A percentile compares a stretch with the other conserved stretches of the same genome.
These are phyloP conservation scores for Saguinus midas DNA, from an alignment of 2,113 vertebrate genomes.

Conservation along the genomic window DNA sequence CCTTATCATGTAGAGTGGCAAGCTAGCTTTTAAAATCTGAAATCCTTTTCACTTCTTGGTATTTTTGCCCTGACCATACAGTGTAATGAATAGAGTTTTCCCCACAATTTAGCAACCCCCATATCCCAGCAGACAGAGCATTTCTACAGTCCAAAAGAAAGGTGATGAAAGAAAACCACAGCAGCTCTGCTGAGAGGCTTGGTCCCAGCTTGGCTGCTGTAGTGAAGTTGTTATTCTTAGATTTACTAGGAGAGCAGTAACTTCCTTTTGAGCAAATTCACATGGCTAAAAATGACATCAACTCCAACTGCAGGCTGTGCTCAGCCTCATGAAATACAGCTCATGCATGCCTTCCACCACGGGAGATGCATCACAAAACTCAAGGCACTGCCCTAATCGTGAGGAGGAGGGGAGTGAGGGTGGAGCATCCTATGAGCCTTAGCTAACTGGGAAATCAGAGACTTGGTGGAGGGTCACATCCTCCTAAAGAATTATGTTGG, in stretches of 20 bases:
- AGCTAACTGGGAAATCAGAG: neutral
- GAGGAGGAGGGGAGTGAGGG: neutral
- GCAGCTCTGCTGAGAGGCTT: neutral
- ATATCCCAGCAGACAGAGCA: neutral
- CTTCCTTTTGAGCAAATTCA: neutral
- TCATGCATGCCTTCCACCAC: neutral
- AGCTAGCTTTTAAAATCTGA: slow-evolving; percentile 14
- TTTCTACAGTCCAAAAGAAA: neutral
- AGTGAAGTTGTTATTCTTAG: neutral
- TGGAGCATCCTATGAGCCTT: neutral
- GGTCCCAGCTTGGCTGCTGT: neutral
- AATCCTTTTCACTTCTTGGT: neutral
- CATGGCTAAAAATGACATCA: slow-evolving; percentile 35
- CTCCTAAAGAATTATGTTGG: neutral
- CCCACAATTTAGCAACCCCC: neutral
- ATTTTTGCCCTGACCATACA: neutral
- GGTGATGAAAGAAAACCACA: neutral
- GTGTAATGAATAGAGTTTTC: neutral
- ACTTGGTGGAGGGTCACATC: neutral
- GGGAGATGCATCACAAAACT: neutral
- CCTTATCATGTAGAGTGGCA: neutral
- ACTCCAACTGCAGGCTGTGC: neutral
- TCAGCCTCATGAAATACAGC: neutral
- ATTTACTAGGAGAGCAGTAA: neutral
- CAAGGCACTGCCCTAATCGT: neutral